A percentile compares a stretch with the other conserved stretches of the same genome.
These are phyloP conservation scores for Tychaedon coryphoeus DNA, from an alignment of 2,113 vertebrate species.

Conservation along the genomic window DNA sequence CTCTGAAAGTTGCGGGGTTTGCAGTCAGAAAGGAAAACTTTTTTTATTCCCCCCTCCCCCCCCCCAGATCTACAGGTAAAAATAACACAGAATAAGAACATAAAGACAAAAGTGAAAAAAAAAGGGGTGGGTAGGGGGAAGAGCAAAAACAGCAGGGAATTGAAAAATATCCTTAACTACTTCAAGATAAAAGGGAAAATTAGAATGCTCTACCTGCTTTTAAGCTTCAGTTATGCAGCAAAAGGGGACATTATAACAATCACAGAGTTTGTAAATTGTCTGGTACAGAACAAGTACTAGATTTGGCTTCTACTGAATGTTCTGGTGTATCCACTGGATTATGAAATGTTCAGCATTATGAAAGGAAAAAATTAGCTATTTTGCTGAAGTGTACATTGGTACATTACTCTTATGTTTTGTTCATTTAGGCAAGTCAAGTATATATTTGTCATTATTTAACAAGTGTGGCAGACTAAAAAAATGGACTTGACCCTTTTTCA, in stretches of 20 bases:
- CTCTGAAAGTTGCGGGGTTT: background rate
- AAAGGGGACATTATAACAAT: background rate
- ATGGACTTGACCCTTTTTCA: background rate
- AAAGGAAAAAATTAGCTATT: background rate
- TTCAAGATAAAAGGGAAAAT: background rate
- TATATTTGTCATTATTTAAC: background rate
- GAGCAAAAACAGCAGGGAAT: background rate
- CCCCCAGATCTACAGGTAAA: background rate
- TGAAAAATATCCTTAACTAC: background rate
- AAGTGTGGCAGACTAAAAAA: background rate
- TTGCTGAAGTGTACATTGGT: background rate
- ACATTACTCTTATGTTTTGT: background rate
- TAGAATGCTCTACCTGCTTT: background rate
- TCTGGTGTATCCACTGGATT: background rate
- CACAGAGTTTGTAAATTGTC: background rate
- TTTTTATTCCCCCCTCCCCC: no score
- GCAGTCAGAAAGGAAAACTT: background rate
- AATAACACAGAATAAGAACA: background rate
- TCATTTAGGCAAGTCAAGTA: background rate
- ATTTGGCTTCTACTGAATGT: background rate
- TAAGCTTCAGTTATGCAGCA: background rate
- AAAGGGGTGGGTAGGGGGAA: fast-evolving
- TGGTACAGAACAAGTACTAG: background rate
- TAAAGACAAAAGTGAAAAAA: background rate
- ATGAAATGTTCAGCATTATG: background rate